These are phyloP conservation scores for Aspidoscelis tigris DNA, from an alignment of 2,113 vertebrate genomes.

Conservation along the genomic window DNA sequence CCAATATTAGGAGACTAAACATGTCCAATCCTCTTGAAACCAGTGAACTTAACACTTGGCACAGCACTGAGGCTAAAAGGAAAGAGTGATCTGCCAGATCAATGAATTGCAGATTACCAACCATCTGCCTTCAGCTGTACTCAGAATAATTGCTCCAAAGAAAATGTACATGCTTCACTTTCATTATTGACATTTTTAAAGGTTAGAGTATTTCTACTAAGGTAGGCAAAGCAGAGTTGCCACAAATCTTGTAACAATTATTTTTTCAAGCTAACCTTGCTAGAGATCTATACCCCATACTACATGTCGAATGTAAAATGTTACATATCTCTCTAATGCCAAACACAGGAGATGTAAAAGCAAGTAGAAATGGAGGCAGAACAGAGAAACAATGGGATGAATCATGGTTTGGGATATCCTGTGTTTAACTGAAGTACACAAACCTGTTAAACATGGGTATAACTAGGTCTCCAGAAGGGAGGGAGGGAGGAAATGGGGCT, in stretches of 20 bases:
- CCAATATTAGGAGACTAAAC: constrained; percentile 37
- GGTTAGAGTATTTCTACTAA: background rate
- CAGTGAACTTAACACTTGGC: constrained; percentile 64
- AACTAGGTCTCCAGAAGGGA: background rate
- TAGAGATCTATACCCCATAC: background rate
- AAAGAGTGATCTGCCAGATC: constrained; percentile 49
- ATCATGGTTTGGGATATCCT: no score
- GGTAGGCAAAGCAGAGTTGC: background rate
- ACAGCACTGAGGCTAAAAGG: constrained; percentile 56
- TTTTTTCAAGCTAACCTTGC: background rate
- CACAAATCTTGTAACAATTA: background rate
- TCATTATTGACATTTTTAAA: constrained; percentile 18
- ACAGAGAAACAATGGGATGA: background rate
- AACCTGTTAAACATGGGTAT: background rate
- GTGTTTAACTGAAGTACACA: background rate
- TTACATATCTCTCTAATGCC: background rate
- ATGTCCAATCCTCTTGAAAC: constrained; percentile 26
- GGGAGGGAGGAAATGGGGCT: background rate
- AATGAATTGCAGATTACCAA: constrained; percentile 63
- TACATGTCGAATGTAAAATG: background rate
- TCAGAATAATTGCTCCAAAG: constrained; percentile 59
- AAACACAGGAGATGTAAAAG: background rate
- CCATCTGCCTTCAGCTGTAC: constrained; percentile 58
- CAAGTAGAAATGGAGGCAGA: background rate
- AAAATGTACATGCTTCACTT: constrained; percentile 62